Evolutionary conservation across 2,888 invertebrate species (phyloP), one percentile per base, ranked within the genome.

Genomic region (Agriopis leucophaearia): DNA sequence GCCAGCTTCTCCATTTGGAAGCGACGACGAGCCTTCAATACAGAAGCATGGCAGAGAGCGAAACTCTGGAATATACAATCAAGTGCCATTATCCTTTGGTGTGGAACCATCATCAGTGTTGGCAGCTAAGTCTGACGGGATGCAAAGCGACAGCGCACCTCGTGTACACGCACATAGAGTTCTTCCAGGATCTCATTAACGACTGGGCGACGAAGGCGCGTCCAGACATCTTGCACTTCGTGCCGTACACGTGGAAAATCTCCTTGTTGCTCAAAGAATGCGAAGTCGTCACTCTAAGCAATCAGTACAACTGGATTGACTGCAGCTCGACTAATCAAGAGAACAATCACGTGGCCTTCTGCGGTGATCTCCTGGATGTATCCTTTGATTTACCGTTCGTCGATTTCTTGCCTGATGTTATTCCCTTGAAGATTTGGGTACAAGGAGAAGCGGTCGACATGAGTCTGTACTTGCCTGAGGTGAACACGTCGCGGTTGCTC

Each of bases 241-340:
- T 99, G 62, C 99, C 99, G 1, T 99, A 99, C 88, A 98, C 98
- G 0, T 99, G 99, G 97, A 97, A 97, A 84, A 97, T 99, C 81
- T 97, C 97, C 70, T 94, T 99, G 70, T 94, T 98, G 9, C 91
- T 99, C 27, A 99, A 99, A 87, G 98, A 99, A 89, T 99, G 99
- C 89, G 99, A 99, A 91, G 95, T 99, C 15, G 95, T 99, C 0
- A 97, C 98, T 50, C 94, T 98, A 15, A 97, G 98, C 81, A 99
- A 99, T 91, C 98, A 99, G 86, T 98, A 98, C 88, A 99, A 99
- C 89, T 99, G 99, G 99, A 97, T 99, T 76, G 99, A 99, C 89
- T 99, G 99, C 81, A 98, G 98, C 63, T 98, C 98, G 36, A 98
- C 98, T 58, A 97, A 98, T 79, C 98, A 98, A 87, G 99, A 99